Conservation (phyloP, 2,888 invertebrate genomes). For the Iselma pallidipennis region DNA sequence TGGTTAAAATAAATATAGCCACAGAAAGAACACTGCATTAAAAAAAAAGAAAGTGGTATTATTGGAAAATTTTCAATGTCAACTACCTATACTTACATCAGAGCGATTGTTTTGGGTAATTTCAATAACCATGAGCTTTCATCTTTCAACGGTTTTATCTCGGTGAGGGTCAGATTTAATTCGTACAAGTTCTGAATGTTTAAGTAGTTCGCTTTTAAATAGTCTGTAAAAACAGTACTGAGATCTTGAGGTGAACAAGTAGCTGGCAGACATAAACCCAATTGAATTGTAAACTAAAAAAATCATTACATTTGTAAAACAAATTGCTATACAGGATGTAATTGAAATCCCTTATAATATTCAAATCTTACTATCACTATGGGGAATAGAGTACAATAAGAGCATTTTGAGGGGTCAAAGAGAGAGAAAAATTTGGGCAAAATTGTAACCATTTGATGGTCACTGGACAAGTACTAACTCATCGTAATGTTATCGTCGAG, state of each 20-base stretch:
- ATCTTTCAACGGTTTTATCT: slow-evolving; percentile 46
- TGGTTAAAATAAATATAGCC: slow-evolving; percentile 35
- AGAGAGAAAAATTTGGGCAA: not conserved
- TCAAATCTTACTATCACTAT: no score
- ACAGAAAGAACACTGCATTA: slow-evolving; percentile 35
- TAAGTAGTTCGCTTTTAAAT: slow-evolving; percentile 47
- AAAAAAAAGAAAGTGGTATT: slow-evolving; percentile 21
- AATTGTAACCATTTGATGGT: not conserved
- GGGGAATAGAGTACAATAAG: no score
- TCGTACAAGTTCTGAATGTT: slow-evolving; percentile 50
- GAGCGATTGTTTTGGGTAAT: slow-evolving; percentile 45
- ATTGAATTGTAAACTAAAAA: slow-evolving; percentile 51
- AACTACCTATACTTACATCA: slow-evolving; percentile 47
- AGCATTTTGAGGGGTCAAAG: not conserved
- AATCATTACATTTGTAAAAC: no score
- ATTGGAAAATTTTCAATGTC: not conserved
- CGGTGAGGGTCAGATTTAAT: slow-evolving; percentile 46
- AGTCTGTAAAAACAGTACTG: slow-evolving; percentile 40
- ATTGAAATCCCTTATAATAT: no score
- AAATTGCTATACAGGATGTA: not conserved
- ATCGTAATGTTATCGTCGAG: no score
- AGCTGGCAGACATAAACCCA: slow-evolving; percentile 56
- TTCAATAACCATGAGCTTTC: slow-evolving; percentile 46
- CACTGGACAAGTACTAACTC: not conserved
- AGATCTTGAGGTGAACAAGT: slow-evolving; percentile 51